Base-by-base conservation (phyloP, 1,140 invertebrate genomes). In the Caenorhabditis brenneri region DNA sequence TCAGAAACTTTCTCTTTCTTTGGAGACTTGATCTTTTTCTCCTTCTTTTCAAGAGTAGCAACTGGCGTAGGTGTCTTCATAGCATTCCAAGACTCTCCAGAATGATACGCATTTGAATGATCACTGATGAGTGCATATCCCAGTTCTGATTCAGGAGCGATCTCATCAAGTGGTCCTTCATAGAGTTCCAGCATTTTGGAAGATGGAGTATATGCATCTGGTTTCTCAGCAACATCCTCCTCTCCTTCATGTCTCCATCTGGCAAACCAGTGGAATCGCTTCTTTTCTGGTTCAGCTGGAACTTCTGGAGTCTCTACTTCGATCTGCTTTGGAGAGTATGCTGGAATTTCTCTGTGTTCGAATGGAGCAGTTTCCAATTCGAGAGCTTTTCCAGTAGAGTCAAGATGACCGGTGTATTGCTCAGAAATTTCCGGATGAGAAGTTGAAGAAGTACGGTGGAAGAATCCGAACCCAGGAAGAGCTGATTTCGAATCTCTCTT, bases 151-250 rank as follows among this genome's bases (percentile, higher is more conserved):
- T 80, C 22, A 36, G 79, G 42, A 48, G 29, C 0, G 60, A 58
- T 74, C 33, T 86, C 58, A 60, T 86, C 86, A 33, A 87, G 39
- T 58, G 82, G 86, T 48, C 86, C 83, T 22, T 85, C 58, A 58
- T 87, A 81, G 24, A 49, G 22, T 39, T 79, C 81, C 22, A 86
- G 16, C n/a, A n/a, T n/a, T n/a, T n/a, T n/a, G n/a, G n/a, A n/a
- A 65, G 84, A 33, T 39, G 31, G 15, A n/a, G n/a, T 22, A 58
- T 85, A 55, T n/a, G 79, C 42, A 55, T 87, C 86, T 29, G 74
- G 22, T 83, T 84, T 81, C 31, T 84, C 80, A 60, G 83, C 29
- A 55, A 87, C 48, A 24, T 87, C 84, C 39, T 83, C 74, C 36
- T 80, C 80, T 29, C 86, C 84, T 42, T 85, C 84, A 55, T 87